Evolutionary conservation across 2,797 vertebrate species (phyloP).

Genomic region (Holocentrus rufus): DNA sequence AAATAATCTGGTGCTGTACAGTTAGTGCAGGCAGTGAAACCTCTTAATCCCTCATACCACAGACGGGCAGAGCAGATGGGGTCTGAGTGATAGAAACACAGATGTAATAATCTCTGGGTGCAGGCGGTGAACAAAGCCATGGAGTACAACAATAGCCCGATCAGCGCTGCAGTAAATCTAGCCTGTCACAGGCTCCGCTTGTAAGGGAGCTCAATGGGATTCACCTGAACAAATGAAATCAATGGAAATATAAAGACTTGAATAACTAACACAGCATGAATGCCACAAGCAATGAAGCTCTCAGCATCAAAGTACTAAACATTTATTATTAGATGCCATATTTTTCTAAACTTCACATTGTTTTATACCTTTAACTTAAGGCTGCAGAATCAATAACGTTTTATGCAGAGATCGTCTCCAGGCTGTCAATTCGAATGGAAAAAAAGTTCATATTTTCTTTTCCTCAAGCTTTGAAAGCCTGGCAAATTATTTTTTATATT

Average conservation of each 20-base stretch:
- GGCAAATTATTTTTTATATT: neutral
- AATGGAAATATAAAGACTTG: neutral
- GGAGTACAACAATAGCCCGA: neutral
- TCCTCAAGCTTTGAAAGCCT: slow-evolving; percentile 5
- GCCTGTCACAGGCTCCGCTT: slow-evolving; percentile 5
- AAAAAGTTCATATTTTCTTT: neutral
- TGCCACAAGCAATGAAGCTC: neutral
- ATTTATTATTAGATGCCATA: neutral
- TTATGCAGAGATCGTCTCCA: neutral
- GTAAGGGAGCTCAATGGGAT: slow-evolving; percentile 13
- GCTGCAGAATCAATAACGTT: neutral
- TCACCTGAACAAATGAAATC: slow-evolving; percentile 11
- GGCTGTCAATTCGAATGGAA: neutral
- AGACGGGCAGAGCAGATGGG: slow-evolving; percentile 54
- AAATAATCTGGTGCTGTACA: slow-evolving; percentile 56
- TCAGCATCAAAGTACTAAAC: neutral
- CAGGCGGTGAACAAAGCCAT: slow-evolving; percentile 20
- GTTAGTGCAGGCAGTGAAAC: slow-evolving; percentile 19
- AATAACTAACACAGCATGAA: neutral
- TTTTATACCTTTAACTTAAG: neutral
- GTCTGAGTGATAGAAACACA: slow-evolving; percentile 31
- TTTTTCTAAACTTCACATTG: slow-evolving; percentile 5
- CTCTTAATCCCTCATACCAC: slow-evolving; percentile 48
- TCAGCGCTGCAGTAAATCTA: neutral
- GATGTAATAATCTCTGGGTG: slow-evolving; percentile 40